Base-by-base conservation (phyloP, 2,113 vertebrate species). In the Bambusicola thoracicus region DNA sequence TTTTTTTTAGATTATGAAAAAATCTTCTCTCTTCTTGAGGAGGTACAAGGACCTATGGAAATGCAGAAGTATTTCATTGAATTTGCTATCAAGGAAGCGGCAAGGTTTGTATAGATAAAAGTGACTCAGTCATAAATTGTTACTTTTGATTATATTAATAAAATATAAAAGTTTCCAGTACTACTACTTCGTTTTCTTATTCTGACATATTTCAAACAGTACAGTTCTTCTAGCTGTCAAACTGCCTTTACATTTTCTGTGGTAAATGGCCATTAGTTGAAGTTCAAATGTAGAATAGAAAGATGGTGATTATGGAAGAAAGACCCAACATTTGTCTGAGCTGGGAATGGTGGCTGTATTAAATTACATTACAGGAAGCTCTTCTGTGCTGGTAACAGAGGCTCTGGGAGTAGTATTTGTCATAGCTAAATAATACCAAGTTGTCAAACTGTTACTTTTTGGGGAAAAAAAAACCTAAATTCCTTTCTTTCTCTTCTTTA, bases 1-100 rank as follows among this genome's bases (percentile, higher is more conserved):
- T 63, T 56, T 73, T n/a, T 92, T 96, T 81, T 87, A 99, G 99
- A 99, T 95, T 99, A 98, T 80, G 98, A 98, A 95, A 97, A 98
- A 76, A 99, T 99, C 97, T 98, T 99, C 89, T 91, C 96, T 94
- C 97, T 99, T 43, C 98, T 99, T 93, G 98, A 99, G 94, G 98
- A 98, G 91, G 98, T 99, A 25, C 99, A 98, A 97, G 99, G 99
- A 69, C 98, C 99, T 48, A 86, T 97, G 63, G 97, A 98, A 69
- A 97, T 99, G 46, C 99, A 99, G 92, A 99, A 98, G 96, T 99
- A 98, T 95, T 99, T 99, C 97, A 98, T 99, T 97, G 99, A 99
- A 95, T 98, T 99, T 88, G 98, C 99, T 78, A 99, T 99, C 96
- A 99, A 98, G 96, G 99, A 99, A 98, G 99, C 99, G 74, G 97